Percentiles rank a stretch among this genome's conserved stretches.
These are phyloP conservation scores for Stigmatopora argus DNA, from an alignment of 2,113 vertebrate genomes.

Conservation along the genomic window DNA sequence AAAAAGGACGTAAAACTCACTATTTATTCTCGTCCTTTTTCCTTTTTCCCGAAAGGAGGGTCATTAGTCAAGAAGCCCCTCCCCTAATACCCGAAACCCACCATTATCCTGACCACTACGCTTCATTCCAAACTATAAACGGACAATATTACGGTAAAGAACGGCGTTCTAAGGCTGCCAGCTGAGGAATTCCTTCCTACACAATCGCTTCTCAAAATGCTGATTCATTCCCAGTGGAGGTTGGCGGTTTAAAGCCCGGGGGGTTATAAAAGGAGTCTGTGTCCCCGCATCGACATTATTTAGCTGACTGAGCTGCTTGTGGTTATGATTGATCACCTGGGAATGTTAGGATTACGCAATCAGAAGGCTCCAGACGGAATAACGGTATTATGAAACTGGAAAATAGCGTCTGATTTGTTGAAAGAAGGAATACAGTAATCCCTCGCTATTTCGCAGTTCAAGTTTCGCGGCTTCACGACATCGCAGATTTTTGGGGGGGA, in stretches of 20 bases:
- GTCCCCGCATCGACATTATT: neutral
- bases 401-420: no score
- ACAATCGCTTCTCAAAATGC: constrained; percentile 61
- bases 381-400: no score
- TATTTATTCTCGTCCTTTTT: constrained; percentile 45
- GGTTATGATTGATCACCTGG: constrained; percentile 12
- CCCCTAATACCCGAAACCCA: constrained; percentile 32
- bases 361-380: no score
- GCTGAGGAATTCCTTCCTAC: constrained; percentile 61
- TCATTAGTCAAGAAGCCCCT: constrained; percentile 43
- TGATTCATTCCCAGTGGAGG: constrained; percentile 53
- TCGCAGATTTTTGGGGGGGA: no score
- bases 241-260: constrained; percentile 41
- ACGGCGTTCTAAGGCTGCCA: constrained; percentile 53
- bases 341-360: constrained; percentile 18
- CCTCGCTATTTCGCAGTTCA: no score
- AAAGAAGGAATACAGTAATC: no score
- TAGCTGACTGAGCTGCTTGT: constrained; percentile 17
- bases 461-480: no score
- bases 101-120: constrained; percentile 56
- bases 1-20: constrained; percentile 53
- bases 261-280: constrained; percentile 30
- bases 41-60: constrained; percentile 53
- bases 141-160: constrained; percentile 57
- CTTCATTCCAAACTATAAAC: constrained; percentile 61